Base-by-base conservation (phyloP, 2,113 vertebrate genomes). In the Microtus oregoni region DNA sequence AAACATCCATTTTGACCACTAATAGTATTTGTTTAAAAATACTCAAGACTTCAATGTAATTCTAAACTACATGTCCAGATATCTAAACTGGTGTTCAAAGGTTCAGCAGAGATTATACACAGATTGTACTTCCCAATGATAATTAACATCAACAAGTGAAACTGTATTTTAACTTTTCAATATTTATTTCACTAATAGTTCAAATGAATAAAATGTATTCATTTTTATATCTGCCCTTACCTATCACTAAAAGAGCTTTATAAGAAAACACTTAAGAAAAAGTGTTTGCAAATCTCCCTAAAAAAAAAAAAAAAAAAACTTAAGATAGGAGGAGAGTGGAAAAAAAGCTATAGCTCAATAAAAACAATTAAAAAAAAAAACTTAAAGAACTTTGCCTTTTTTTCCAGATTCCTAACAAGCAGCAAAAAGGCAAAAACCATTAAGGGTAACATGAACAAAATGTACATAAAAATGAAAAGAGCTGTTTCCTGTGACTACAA, bases 371-470 rank as follows among this genome's bases (percentile, higher is more conserved):
- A 20, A 58, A 19, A 17, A 68, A 65, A 63, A 92, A 82, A 78
- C 67, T 61, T 52, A 92, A 91, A 86, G 1, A 7, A 61, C 77
- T 91, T 61, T 96, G 8, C 41, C 38, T 93, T 93, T 87, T 81
- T 11, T 35, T 44, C 19, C 30, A 96, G 20, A 68, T 83, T 89
- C 38, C 72, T 73, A 94, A 82, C 1, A 82, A 95, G 55, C 85
- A 90, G 9, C 76, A 94, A 17, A 26, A 35, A 67, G 50, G 30
- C 30, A 68, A 92, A 73, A 58, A 82, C 1, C 38, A 91, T 72
- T 93, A 95, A 81, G 75, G 77, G 65, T 76, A 95, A 78, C n/a
- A 89, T 75, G 4, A 20, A 63, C 38, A 82, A 95, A 95, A 95
- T n/a, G 91, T 70, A 91, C 15, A 93, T 81, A 78, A 93, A 95